Evolutionary conservation across 2,797 vertebrate genomes (phyloP).

Genomic region (Myotis pilosus): DNA sequence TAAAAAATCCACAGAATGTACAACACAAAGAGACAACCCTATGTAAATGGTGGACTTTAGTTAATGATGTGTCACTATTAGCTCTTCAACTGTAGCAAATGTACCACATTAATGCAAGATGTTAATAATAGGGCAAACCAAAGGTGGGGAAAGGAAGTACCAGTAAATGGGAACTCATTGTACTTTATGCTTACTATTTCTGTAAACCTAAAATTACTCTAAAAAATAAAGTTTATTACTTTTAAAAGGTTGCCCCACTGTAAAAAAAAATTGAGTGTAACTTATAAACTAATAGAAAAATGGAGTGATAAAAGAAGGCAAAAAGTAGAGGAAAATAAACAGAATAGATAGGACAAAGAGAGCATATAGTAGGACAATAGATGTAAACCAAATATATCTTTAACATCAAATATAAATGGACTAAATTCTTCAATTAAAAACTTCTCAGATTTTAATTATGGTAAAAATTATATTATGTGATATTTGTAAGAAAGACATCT

Average conservation of each 20-base stretch:
- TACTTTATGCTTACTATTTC: background rate
- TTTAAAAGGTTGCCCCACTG: background rate
- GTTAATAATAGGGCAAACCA: background rate
- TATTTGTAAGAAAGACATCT: background rate
- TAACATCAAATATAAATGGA: background rate
- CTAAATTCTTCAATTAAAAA: background rate
- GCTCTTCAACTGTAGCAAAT: background rate
- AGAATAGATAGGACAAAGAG: background rate
- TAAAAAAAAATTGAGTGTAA: background rate
- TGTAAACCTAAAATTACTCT: conserved; percentile 9
- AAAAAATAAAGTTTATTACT: background rate
- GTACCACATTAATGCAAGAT: background rate
- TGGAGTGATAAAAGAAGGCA: background rate
- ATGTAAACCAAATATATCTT: background rate
- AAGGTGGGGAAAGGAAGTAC: background rate
- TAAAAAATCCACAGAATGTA: background rate
- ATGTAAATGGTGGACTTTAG: background rate
- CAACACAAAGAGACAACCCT: background rate
- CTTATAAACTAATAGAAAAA: background rate
- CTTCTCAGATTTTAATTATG: background rate
- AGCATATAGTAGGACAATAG: background rate
- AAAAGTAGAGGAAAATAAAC: background rate
- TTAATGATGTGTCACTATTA: background rate
- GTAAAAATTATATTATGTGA: background rate
- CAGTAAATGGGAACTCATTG: background rate